Evolutionary conservation across 2,888 invertebrate genomes (phyloP).

Genomic region (Lobophora halterata): DNA sequence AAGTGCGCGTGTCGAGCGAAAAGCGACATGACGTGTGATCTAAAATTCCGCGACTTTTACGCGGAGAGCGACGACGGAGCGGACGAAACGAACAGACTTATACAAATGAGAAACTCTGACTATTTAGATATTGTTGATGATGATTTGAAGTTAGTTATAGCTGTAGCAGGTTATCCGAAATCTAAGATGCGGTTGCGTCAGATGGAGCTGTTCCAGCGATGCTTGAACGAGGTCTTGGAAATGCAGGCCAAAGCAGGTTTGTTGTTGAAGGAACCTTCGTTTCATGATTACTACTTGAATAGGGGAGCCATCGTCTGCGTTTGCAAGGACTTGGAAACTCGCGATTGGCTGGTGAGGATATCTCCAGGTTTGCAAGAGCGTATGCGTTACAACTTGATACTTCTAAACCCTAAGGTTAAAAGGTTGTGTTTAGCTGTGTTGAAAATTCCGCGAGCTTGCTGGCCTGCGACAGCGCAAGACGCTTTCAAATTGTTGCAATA

Average conservation of each 20-base stretch:
- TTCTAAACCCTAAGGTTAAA: slow-evolving; percentile 61
- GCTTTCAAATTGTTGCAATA: slow-evolving; percentile 68
- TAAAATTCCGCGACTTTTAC: slow-evolving; percentile 57
- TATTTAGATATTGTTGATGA: slow-evolving; percentile 66
- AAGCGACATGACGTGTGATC: slow-evolving; percentile 50
- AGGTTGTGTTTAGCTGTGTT: slow-evolving; percentile 61
- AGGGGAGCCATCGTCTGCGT: slow-evolving; percentile 68
- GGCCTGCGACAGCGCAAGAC: slow-evolving; percentile 63
- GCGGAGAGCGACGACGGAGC: slow-evolving; percentile 55
- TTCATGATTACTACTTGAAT: slow-evolving; percentile 66
- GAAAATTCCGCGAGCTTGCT: slow-evolving; percentile 56
- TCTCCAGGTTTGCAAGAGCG: slow-evolving; percentile 66
- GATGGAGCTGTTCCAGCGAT: slow-evolving; percentile 60
- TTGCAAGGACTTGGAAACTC: slow-evolving; percentile 61
- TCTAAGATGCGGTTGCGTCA: slow-evolving; percentile 61
- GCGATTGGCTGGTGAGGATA: slow-evolving; percentile 66
- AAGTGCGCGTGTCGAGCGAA: slow-evolving; percentile 34
- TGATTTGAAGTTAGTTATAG: slow-evolving; percentile 58
- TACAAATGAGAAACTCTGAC: slow-evolving; percentile 58
- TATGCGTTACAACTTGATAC: slow-evolving; percentile 56
- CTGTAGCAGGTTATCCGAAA: slow-evolving; percentile 64
- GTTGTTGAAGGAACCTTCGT: slow-evolving; percentile 54
- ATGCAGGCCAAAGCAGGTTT: slow-evolving; percentile 66
- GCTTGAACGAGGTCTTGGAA: slow-evolving; percentile 58
- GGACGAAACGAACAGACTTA: slow-evolving; percentile 63